phyloP scores from a whole-genome alignment of 2,888 invertebrate genomes.

The Gymnosoma rotundatum region DNA sequence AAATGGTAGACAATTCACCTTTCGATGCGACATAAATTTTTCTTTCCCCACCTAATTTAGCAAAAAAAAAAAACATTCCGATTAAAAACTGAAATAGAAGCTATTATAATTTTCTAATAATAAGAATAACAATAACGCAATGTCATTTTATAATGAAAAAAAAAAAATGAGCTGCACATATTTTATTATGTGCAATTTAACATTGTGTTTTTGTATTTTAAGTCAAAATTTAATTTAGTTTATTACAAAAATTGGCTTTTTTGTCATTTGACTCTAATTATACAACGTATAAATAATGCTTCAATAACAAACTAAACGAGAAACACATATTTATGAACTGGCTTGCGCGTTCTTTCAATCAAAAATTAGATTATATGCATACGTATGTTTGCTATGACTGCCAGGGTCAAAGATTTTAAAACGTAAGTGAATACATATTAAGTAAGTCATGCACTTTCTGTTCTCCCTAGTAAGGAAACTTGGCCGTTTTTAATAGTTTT shows the following conservation, averaged over 20 bases:
- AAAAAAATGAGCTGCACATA: background rate
- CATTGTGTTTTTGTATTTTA: constrained; percentile 16
- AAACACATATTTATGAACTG: constrained; percentile 21
- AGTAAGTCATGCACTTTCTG: too few species aligned
- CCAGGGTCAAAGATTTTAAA: constrained; percentile 18
- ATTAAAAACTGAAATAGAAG: too few species aligned
- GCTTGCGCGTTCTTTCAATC: background rate
- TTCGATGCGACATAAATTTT: too few species aligned
- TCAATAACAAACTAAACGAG: constrained; percentile 44
- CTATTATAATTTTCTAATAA: too few species aligned
- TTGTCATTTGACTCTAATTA: constrained; percentile 65
- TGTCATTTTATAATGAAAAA: too few species aligned
- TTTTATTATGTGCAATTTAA: background rate
- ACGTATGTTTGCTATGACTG: constrained; percentile 11
- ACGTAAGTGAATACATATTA: too few species aligned
- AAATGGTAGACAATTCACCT: too few species aligned
- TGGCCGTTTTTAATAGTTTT: too few species aligned
- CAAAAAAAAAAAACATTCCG: too few species aligned
- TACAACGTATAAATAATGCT: constrained; percentile 47
- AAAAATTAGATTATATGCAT: background rate
- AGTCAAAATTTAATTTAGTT: constrained; percentile 30
- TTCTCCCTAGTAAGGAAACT: too few species aligned
- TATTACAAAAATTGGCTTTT: constrained; percentile 43
- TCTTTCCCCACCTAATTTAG: too few species aligned
- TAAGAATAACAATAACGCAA: too few species aligned